These are phyloP conservation scores for Caenorhabditis tropicalis DNA, from an alignment of 1,140 invertebrate species.

Conservation along the genomic window DNA sequence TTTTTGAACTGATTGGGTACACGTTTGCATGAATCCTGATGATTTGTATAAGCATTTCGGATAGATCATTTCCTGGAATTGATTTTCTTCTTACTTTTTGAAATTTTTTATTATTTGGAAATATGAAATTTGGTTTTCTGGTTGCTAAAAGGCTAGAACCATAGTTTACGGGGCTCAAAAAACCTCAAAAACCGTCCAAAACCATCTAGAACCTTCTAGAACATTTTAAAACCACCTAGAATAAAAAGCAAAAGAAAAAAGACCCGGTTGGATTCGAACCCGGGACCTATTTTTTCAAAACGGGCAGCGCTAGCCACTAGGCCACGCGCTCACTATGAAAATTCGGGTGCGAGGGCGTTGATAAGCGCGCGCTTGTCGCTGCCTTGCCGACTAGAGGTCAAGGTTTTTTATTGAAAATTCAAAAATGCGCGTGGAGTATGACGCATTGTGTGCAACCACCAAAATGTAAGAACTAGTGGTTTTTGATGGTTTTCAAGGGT, in stretches of 20 bases:
- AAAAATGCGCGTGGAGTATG: no score
- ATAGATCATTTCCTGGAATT: conserved; percentile 48
- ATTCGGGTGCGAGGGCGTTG: not conserved
- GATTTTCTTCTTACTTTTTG: no score
- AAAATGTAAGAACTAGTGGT: no score
- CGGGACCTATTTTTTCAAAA: not conserved
- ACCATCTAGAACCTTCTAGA: not conserved
- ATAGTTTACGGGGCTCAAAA: no score
- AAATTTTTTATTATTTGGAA: no score
- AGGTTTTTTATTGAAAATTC: no score
- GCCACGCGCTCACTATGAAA: not conserved
- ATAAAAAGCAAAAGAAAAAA: not conserved
- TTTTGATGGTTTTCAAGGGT: no score
- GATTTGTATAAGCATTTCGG: conserved; percentile 46
- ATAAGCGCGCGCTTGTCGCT: not conserved
- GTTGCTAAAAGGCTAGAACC: no score
- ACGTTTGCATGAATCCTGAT: not conserved
- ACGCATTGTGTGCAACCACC: no score
- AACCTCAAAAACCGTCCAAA: not conserved
- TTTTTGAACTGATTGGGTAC: conserved; percentile 13
- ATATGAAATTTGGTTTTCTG: no score
- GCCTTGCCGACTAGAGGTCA: no score
- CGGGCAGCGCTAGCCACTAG: not conserved
- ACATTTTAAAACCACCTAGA: no score
- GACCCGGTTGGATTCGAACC: not conserved